These are phyloP conservation scores for Formica selysi DNA, from an alignment of 1,140 invertebrate species.

Conservation along the genomic window DNA sequence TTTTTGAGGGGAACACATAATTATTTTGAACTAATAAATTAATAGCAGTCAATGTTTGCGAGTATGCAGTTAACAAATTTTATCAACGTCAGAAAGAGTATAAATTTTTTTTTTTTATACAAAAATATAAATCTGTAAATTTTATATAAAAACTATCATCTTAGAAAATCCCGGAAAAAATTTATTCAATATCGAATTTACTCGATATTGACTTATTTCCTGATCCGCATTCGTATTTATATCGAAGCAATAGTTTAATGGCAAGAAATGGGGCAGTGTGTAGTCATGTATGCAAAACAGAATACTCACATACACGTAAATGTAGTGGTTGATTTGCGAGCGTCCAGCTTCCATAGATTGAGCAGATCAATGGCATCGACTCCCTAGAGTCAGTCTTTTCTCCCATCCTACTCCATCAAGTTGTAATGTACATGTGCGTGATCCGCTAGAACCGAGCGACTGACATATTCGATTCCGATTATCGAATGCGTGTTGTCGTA, in stretches of 20 bases:
- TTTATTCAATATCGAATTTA: slow-evolving; percentile 20
- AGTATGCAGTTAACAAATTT: too few species aligned
- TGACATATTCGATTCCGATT: slow-evolving; percentile 66
- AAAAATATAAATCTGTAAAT: not conserved
- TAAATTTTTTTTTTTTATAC: not conserved
- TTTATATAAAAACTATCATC: not conserved
- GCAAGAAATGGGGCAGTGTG: slow-evolving; percentile 19
- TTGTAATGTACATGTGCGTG: slow-evolving; percentile 72
- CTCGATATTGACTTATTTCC: not conserved
- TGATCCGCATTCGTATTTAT: not conserved
- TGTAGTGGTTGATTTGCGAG: slow-evolving; percentile 80
- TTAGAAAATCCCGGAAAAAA: too few species aligned
- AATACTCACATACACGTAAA: slow-evolving; percentile 40
- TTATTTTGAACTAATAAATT: not conserved
- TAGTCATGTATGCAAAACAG: slow-evolving; percentile 53
- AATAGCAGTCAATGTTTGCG: not conserved
- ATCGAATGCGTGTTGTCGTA: slow-evolving; percentile 52
- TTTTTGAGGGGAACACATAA: not conserved
- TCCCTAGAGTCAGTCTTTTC: slow-evolving; percentile 81
- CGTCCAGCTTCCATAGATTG: slow-evolving; percentile 80
- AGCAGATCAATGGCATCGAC: slow-evolving; percentile 75
- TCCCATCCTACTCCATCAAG: slow-evolving; percentile 75
- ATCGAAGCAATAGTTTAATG: slow-evolving; percentile 25
- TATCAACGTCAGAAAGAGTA: not conserved
- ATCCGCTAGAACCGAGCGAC: slow-evolving; percentile 55